Percentiles rank a stretch among this genome's conserved stretches.
These are phyloP conservation scores for Uria lomvia DNA, from an alignment of 2,113 vertebrate species.

Conservation along the genomic window DNA sequence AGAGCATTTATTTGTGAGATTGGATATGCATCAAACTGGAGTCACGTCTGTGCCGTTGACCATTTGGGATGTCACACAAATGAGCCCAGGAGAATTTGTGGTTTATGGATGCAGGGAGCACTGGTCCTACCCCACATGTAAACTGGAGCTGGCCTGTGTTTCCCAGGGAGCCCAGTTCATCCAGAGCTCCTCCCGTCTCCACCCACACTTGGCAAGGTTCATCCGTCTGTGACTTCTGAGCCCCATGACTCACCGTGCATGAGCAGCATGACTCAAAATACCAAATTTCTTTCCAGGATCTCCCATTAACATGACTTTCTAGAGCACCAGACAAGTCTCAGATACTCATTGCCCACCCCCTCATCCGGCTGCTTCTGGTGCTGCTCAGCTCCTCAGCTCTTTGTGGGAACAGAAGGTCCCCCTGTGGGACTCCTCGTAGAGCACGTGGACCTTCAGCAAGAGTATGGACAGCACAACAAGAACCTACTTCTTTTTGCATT, in stretches of 20 bases:
- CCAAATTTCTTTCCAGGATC: background rate
- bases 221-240: background rate
- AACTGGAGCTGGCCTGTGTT: background rate
- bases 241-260: fast-evolving
- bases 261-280: background rate
- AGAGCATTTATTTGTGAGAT: background rate
- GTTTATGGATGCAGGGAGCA: background rate
- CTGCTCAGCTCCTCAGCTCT: background rate
- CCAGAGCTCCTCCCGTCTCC: background rate
- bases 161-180: background rate
- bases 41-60: background rate
- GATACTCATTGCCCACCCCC: fast-evolving
- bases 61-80: background rate
- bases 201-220: background rate
- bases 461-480: background rate
- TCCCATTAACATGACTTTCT: background rate
- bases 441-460: background rate
- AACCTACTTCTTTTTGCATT: background rate
- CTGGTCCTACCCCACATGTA: background rate
- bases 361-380: background rate
- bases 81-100: background rate
- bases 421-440: background rate
- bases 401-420: background rate
- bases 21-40: background rate
- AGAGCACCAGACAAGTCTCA: background rate